Base-by-base conservation (phyloP, 2,888 invertebrate species). In the Thymelicus lineola region DNA sequence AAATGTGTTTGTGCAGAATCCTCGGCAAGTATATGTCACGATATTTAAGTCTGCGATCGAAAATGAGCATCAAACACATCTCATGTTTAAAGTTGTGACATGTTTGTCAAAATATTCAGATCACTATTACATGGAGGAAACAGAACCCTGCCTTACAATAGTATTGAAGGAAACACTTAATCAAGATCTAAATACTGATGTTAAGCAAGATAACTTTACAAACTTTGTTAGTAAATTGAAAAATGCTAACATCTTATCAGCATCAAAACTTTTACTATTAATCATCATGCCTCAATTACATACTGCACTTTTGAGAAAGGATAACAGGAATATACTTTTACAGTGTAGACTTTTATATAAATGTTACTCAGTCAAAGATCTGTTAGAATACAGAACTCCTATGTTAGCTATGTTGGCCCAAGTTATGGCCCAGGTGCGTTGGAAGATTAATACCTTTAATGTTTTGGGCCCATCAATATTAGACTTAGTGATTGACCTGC, bases 281-380 rank as follows among this genome's bases (percentile, higher is more conserved):
- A 82, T 91, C 57, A 82, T 91, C 1, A 91, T 93, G 91, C 90
- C 92, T 6, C 83, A 84, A 71, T 78, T 92, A 64, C 88, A 92
- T 71, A 82, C 82, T 65, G 87, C 84, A 10, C 78, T 93, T 7
- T 35, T 87, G 14, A 77, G 74, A 5, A 87, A 80, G 74, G 80
- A 90, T 66, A 77, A 86, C 38, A 59, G 42, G 6, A 78, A 74
- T 20, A 81, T 92, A 48, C 73, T 84, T 75, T 73, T 85, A 35
- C 87, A 87, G 70, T 79, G 88, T 35, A 85, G 80, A 57, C 73
- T 91, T 12, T 73, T 93, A 57, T 74, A 75, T 48, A 78, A 80
- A 15, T 83, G 83, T 1, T 92, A 82, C 70, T 76, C 73, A 7
- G 66, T 86, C 5, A 76, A 80, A 7, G 90, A 92, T 57, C 74